Base-by-base conservation (phyloP, 2,888 invertebrate species). In the Campaea margaritaria region DNA sequence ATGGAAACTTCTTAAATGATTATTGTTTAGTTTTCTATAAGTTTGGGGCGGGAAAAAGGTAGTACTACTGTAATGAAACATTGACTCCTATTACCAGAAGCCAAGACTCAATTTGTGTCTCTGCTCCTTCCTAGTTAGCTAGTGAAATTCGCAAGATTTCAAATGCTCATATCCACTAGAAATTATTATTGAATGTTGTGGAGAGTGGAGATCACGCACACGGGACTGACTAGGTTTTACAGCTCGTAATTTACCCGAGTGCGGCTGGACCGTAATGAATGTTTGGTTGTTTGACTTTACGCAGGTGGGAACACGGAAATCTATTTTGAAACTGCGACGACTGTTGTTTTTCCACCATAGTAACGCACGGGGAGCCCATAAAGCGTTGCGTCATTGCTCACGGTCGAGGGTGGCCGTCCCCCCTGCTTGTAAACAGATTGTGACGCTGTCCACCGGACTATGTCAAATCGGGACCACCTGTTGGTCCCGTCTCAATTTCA, bases 351-450 rank as follows among this genome's bases (percentile, higher is more conserved):
- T 89, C 91, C 87, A 85, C 83, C 87, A 86, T 86, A 80, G 88
- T 88, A 86, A 88, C 87, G 85, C 83, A 78, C 68, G 81, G 82
- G 83, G 83, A 81, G 84, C 78, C 83, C 82, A 86, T 90, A 87
- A 89, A 89, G 74, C 78, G 75, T 89, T 89, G 87, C 91, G 91
- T 92, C 91, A 91, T 79, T 78, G 76, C 78, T 70, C 76, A 77
- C 71, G 70, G 72, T 69, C 68, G 80, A 81, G 85, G 83, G 84
- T 83, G 81, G 78, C 72, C 28, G 54, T 65, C 62, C 76, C 82
- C 81, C 82, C 84, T 83, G 82, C 87, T 86, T 86, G 91, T 92
- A 92, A 91, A 92, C 91, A 92, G 86, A 86, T 87, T 82, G 85
- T 87, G 89, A 87, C 88, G 86, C 75, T 85, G 79, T 79, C 85